Percentiles rank a stretch among this genome's conserved stretches.
phyloP scores from a whole-genome alignment of 1,140 invertebrate species.

The Aphelenchoides fujianensis region DNA sequence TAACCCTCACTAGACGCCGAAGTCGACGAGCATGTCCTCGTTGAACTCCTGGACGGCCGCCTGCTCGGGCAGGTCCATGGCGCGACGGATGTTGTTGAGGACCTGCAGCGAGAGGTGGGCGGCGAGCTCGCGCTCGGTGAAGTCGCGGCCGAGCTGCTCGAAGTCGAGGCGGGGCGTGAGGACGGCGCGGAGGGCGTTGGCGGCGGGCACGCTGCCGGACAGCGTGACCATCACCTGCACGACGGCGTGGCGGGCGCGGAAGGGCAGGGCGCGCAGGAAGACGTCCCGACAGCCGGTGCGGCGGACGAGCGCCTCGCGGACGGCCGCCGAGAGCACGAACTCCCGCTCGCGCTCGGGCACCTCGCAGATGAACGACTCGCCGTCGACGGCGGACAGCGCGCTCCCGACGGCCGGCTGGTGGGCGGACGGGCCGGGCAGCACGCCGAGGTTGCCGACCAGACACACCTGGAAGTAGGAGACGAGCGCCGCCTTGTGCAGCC shows the following conservation, averaged over 20 bases:
- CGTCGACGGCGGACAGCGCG: conserved; percentile 20
- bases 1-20: too few relatives aligned
- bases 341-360: conserved; percentile 13
- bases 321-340: conserved; percentile 27
- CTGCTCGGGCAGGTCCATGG: background rate
- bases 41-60: background rate
- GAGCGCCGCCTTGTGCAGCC: background rate
- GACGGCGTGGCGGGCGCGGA: background rate
- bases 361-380: conserved; percentile 50
- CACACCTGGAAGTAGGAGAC: conserved; percentile 42
- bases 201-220: background rate
- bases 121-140: background rate
- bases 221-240: conserved; percentile 1
- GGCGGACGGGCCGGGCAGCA: conserved; percentile 21
- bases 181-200: conserved; percentile 2
- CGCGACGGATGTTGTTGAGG: background rate
- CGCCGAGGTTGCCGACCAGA: conserved; percentile 40
- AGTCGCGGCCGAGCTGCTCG: background rate
- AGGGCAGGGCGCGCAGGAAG: conserved; percentile 30
- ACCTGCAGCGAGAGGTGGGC: background rate
- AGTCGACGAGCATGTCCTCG: background rate
- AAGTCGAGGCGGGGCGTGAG: background rate
- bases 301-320: conserved; percentile 21
- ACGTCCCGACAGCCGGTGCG: conserved; percentile 33
- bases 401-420: conserved; percentile 19